phyloP scores from a whole-genome alignment of 2,888 invertebrate genomes.

The Diarsia mendica region DNA sequence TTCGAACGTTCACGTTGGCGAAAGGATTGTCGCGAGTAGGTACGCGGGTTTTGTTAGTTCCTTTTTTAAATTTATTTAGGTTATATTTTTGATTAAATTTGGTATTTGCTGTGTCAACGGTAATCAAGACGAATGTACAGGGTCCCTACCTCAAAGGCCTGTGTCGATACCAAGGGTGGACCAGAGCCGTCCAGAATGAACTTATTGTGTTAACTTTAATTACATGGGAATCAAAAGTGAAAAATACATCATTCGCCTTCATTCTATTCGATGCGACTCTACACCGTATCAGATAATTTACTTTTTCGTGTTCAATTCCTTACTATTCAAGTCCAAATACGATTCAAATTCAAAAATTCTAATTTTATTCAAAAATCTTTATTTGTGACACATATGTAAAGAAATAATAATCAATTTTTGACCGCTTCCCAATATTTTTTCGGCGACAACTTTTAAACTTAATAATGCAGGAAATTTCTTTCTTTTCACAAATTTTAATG shows the following conservation, averaged over 20 bases:
- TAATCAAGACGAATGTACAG: neutral
- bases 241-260: neutral
- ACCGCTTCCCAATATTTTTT: neutral
- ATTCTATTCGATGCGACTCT: neutral
- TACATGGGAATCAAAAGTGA: neutral
- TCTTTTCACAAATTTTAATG: neutral
- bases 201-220: neutral
- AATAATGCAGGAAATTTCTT: too few species aligned
- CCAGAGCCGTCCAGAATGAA: neutral
- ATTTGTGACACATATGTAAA: too few species aligned
- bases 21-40: conserved; percentile 72
- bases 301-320: neutral
- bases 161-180: neutral
- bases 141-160: neutral
- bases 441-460: neutral
- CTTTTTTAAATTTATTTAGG: conserved; percentile 56
- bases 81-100: conserved; percentile 45
- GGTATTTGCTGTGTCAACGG: conserved; percentile 10
- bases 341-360: too few species aligned
- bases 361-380: too few species aligned
- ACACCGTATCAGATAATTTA: neutral
- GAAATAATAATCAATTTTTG: too few species aligned
- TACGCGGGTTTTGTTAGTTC: conserved; percentile 55
- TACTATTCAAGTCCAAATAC: neutral
- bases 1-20: conserved; percentile 78